phyloP scores from a whole-genome alignment of 2,888 invertebrate genomes.

The Diloba caeruleocephala region DNA sequence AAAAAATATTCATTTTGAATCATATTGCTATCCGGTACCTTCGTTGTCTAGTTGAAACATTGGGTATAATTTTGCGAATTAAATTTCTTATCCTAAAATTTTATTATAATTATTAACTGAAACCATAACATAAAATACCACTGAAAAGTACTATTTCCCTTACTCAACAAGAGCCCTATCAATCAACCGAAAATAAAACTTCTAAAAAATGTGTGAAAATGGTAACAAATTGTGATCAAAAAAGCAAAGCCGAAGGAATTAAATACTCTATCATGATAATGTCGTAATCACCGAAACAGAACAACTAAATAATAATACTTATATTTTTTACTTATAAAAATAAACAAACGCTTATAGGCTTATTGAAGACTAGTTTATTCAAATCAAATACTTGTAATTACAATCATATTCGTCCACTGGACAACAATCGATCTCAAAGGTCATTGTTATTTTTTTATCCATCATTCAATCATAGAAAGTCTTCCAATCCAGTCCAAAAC shows the following conservation, averaged over 20 bases:
- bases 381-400: slow-evolving; percentile 7
- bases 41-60: too few relatives aligned
- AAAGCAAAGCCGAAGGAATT: slow-evolving; percentile 37
- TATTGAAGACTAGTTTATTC: slow-evolving; percentile 16
- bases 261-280: slow-evolving; percentile 44
- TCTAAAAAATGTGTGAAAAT: slow-evolving; percentile 31
- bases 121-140: not conserved
- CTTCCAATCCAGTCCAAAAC: too few relatives aligned
- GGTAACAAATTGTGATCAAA: slow-evolving; percentile 57
- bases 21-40: too few relatives aligned
- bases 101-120: too few relatives aligned
- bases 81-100: too few relatives aligned
- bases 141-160: not conserved
- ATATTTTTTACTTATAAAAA: slow-evolving; percentile 50
- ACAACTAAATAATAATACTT: slow-evolving; percentile 45
- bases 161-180: slow-evolving; percentile 40
- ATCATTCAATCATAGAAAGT: too few relatives aligned
- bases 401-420: slow-evolving; percentile 7
- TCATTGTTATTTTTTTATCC: not conserved
- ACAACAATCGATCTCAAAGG: slow-evolving; percentile 7
- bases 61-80: too few relatives aligned
- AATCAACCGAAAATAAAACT: slow-evolving; percentile 33
- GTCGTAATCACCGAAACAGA: slow-evolving; percentile 33
- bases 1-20: too few relatives aligned
- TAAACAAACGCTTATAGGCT: slow-evolving; percentile 40